phyloP scores from a whole-genome alignment of 2,888 invertebrate species.

The Automeris io region DNA sequence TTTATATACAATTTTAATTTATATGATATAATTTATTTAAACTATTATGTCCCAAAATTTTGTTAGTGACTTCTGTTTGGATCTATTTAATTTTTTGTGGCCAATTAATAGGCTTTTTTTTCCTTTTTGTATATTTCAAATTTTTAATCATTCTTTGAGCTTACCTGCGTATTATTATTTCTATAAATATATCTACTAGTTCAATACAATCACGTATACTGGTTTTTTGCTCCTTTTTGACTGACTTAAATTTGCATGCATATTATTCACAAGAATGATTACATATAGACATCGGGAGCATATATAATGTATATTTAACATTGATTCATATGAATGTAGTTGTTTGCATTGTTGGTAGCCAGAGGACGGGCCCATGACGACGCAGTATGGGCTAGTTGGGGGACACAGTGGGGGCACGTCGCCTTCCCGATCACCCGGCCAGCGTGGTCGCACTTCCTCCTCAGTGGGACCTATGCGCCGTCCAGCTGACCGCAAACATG shows the following conservation, averaged over 20 bases:
- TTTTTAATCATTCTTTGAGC: no score
- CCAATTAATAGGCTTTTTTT: no score
- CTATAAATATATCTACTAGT: no score
- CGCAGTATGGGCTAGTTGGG: conserved; percentile 56
- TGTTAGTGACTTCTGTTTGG: no score
- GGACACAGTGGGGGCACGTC: conserved; percentile 60
- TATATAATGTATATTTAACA: neutral
- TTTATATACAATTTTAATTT: no score
- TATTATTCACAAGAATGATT: neutral
- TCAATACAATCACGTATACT: neutral
- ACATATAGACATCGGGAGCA: neutral
- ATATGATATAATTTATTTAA: no score
- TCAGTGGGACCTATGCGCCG: conserved; percentile 87
- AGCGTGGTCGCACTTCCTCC: conserved; percentile 60
- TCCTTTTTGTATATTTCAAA: no score
- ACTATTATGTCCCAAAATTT: no score
- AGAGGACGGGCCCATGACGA: conserved; percentile 55
- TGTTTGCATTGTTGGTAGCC: conserved; percentile 54
- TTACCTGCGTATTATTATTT: no score
- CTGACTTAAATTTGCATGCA: neutral
- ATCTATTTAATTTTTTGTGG: no score
- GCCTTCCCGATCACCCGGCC: conserved; percentile 55
- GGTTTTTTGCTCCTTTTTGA: neutral
- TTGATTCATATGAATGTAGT: neutral
- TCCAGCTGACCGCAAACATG: conserved; percentile 87